Evolutionary conservation across 2,113 vertebrate genomes (phyloP).

Genomic region (Accipiter virgatus): DNA sequence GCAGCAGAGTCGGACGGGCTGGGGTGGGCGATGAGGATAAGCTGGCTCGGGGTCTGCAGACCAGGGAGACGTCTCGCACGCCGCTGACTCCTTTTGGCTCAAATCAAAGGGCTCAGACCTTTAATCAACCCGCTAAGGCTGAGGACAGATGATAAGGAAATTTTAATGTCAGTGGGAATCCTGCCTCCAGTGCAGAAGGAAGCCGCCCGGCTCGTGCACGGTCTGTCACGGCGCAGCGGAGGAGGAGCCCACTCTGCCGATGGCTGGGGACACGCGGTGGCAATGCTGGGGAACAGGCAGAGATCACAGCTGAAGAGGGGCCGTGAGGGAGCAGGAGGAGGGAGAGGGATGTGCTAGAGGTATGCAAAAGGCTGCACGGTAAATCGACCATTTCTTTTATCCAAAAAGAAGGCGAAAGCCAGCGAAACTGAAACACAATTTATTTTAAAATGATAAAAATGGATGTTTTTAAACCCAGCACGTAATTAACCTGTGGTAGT

Average conservation of each 20-base stretch:
- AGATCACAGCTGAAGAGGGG: not conserved
- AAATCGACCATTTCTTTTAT: not conserved
- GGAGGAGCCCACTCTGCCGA: not conserved
- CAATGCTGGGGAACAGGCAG: not conserved
- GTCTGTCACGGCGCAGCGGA: accelerated
- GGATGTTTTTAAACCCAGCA: not conserved
- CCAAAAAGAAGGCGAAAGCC: not conserved
- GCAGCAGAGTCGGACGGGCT: accelerated
- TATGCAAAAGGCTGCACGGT: not conserved
- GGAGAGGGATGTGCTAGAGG: not conserved
- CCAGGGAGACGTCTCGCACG: not conserved
- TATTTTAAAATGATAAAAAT: not conserved
- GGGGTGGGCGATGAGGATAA: not conserved
- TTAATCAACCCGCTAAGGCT: not conserved
- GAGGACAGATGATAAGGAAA: not conserved
- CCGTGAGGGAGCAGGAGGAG: not conserved
- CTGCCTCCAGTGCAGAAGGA: not conserved
- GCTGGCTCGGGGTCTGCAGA: not conserved
- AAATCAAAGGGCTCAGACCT: not conserved
- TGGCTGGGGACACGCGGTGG: not conserved
- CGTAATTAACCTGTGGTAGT: not conserved
- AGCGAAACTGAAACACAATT: not conserved
- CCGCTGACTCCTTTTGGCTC: not conserved
- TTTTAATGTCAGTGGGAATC: not conserved
- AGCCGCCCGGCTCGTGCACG: accelerated